Percentiles rank a stretch among this genome's conserved stretches.
Evolutionary conservation across 1,140 invertebrate genomes (phyloP).

Genomic region (Drosophila jambulina): DNA sequence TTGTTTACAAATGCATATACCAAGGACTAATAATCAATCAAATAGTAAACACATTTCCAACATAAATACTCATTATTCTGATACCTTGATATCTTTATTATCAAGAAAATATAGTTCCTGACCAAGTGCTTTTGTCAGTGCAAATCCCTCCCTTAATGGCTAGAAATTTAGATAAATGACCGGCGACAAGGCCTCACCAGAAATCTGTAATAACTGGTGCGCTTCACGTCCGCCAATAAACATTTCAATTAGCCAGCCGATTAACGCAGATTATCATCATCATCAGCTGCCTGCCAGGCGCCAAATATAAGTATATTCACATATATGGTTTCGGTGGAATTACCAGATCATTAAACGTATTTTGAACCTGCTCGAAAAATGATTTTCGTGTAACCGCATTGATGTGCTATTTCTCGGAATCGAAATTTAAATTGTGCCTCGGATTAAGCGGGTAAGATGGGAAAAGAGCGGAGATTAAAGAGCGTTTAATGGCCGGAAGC

Average conservation of each 20-base stretch:
- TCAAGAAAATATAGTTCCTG: background rate
- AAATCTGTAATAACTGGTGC: slow-evolving; percentile 36
- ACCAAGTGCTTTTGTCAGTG: background rate
- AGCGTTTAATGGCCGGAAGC: slow-evolving; percentile 63
- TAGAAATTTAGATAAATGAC: slow-evolving; percentile 40
- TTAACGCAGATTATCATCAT: slow-evolving; percentile 34
- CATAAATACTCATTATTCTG: background rate
- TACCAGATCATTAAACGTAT: slow-evolving; percentile 69
- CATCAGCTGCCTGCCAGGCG: background rate
- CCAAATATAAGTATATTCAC: slow-evolving; percentile 17
- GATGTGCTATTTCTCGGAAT: slow-evolving; percentile 10
- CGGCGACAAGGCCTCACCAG: slow-evolving; percentile 35
- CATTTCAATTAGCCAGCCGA: slow-evolving; percentile 57
- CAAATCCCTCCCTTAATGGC: slow-evolving; percentile 12
- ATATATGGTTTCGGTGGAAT: slow-evolving; percentile 27
- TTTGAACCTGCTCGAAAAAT: slow-evolving; percentile 56
- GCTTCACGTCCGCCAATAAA: slow-evolving; percentile 41
- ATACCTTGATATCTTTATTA: background rate
- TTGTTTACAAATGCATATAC: too few species aligned
- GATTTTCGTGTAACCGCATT: slow-evolving; percentile 30
- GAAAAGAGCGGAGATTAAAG: slow-evolving; percentile 7
- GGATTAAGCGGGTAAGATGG: slow-evolving; percentile 8
- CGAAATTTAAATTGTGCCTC: slow-evolving; percentile 29
- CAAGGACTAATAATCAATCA: background rate
- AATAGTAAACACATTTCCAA: background rate